Percentiles rank a stretch among this genome's conserved stretches.
Conservation (phyloP, 2,797 vertebrate species). For the Myotis pilosus region DNA sequence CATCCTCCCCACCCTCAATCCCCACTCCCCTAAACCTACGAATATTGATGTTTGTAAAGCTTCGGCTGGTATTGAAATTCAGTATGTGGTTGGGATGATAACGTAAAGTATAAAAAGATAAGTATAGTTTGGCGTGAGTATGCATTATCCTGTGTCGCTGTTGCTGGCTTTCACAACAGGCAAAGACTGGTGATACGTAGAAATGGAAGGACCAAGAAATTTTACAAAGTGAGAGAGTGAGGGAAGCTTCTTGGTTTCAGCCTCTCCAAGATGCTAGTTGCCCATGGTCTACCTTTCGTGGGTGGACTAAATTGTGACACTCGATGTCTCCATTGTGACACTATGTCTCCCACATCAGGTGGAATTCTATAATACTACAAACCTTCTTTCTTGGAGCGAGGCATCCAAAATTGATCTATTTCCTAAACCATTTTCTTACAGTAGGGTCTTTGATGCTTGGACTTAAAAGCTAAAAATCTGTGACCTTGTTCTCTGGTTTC, state of each 20-base stretch:
- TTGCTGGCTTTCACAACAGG: background rate
- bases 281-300: background rate
- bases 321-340: background rate
- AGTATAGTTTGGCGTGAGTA: background rate
- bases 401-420: background rate
- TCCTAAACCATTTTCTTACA: background rate
- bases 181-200: background rate
- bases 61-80: background rate
- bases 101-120: background rate
- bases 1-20: background rate
- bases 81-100: background rate
- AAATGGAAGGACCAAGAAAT: background rate
- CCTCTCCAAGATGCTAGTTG: background rate
- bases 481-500: background rate
- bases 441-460: background rate
- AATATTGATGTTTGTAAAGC: background rate
- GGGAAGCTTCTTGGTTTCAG: background rate
- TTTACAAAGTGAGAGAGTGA: background rate
- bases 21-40: background rate
- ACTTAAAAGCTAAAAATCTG: constrained; percentile 12
- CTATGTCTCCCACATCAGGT: background rate
- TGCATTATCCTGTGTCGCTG: background rate
- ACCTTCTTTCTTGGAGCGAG: background rate
- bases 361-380: constrained; percentile 5
- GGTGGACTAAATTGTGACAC: background rate